Evolutionary conservation across 1,140 invertebrate genomes (phyloP), one percentile per base, ranked within the genome.

Genomic region (Drosophila nigromelanica): DNA sequence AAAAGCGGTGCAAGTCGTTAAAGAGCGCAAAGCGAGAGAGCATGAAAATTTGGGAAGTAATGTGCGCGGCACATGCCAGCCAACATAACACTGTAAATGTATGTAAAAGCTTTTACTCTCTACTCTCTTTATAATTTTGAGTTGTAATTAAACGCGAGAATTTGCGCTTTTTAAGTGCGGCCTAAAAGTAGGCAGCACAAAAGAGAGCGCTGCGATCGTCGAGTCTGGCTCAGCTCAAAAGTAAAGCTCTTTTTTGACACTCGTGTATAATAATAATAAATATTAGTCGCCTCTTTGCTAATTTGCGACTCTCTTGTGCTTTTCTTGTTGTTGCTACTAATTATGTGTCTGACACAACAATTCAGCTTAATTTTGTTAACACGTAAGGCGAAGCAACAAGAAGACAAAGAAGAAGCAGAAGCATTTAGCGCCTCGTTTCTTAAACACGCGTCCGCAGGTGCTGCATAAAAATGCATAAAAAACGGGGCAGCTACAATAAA

Each of bases 111-210:
- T 39, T 40, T 2, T 37, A 24, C 55, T 40, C 27, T 14, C 50
- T 12, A 15, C 56, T 60, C 56, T 60, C 58, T 47, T 35, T 35
- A 37, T 15, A 45, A 27, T 27, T 18, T 39, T 15, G 33, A 24
- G 10, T 11, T 30, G 33, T 18, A 59, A 50, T 68, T 68, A 43
- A 48, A 11, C 11, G 24, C 40, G 11, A 6, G 14, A 10, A 6
- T n/a, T n/a, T 37, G 3, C 10, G 10, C 11, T 45, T 60, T 50
- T 43, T 8, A 14, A 0, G 7, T 2, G 2, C 47, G 4, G 80
- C 80, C 80, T 71, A 30, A 85, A 81, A 85, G 82, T 85, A 85
- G 80, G 82, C 80, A 86, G 69, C 42, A 39, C 4, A 54, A 76
- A 60, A 54, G 35, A 14, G 21, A 67, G 35, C 43, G 21, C 21